phyloP scores from a whole-genome alignment of 92 coral and sea anemone genomes.

The Desmophyllum pertusum region DNA sequence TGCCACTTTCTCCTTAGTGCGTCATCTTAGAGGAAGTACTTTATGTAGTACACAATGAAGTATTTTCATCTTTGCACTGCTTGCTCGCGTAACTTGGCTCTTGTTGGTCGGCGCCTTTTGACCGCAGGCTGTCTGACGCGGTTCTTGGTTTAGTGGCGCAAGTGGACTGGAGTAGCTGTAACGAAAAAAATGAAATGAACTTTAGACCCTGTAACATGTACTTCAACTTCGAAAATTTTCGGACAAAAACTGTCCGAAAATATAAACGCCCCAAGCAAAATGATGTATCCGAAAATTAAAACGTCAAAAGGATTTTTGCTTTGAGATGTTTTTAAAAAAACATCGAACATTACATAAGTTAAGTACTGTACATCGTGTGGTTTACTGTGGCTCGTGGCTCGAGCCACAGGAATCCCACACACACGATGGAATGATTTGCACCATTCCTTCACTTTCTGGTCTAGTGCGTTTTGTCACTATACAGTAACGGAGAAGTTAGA shows the following conservation, averaged over 20 bases:
- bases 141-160: slow-evolving; percentile 73
- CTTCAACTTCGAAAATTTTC: too few relatives aligned
- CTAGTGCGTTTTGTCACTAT: background rate
- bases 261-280: too few relatives aligned
- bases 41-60: background rate
- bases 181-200: background rate
- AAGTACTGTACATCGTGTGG: too few relatives aligned
- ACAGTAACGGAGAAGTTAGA: background rate
- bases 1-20: too few relatives aligned
- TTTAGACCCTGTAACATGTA: background rate
- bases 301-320: too few relatives aligned
- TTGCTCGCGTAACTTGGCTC: slow-evolving; percentile 62
- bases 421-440: too few relatives aligned
- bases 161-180: slow-evolving; percentile 77
- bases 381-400: too few relatives aligned
- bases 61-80: slow-evolving; percentile 35
- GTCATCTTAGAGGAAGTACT: background rate
- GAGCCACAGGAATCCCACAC: background rate
- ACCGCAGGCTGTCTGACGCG: slow-evolving; percentile 59
- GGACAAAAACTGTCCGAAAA: too few relatives aligned
- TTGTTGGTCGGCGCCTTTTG: slow-evolving; percentile 70
- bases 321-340: too few relatives aligned
- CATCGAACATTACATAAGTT: too few relatives aligned
- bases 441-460: too few relatives aligned
- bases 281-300: too few relatives aligned